A percentile compares a stretch with the other conserved stretches of the same genome.
Evolutionary conservation across 2,113 vertebrate species (phyloP).

Genomic region (Papio anubis): DNA sequence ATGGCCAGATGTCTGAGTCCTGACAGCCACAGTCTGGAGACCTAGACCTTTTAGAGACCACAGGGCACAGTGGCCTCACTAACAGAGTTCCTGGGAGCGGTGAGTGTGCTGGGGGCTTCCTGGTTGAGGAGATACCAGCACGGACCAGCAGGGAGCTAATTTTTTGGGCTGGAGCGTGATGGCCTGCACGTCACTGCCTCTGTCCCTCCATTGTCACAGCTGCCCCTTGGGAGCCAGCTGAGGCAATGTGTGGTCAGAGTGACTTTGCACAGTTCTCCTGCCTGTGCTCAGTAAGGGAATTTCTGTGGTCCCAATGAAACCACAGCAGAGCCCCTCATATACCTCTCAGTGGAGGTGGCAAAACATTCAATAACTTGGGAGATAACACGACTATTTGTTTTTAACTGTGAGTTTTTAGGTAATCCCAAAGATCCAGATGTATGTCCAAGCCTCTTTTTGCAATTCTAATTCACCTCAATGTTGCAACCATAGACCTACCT

Average conservation of each 20-base stretch:
- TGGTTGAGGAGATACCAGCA: fast-evolving
- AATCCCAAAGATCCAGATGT: not conserved
- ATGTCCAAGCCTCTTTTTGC: conserved; percentile 31
- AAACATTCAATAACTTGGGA: not conserved
- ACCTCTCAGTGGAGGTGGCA: not conserved
- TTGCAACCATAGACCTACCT: not conserved
- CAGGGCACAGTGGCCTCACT: not conserved
- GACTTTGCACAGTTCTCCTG: not conserved
- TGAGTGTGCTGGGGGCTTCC: not conserved
- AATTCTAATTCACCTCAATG: conserved; percentile 51
- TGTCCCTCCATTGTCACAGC: not conserved
- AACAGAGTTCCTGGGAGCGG: not conserved
- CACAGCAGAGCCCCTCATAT: not conserved
- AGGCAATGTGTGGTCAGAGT: not conserved
- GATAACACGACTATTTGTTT: not conserved
- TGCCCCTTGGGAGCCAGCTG: not conserved
- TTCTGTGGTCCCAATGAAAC: not conserved
- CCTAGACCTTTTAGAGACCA: not conserved
- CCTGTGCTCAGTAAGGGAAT: not conserved
- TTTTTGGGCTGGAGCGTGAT: not conserved
- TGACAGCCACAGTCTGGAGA: not conserved
- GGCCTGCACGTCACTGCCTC: fast-evolving
- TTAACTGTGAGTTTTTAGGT: not conserved
- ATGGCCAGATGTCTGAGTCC: not conserved
- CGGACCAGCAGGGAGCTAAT: not conserved